Evolutionary conservation across 2,797 vertebrate species (phyloP).

Genomic region (Pyrrhura leucotis): DNA sequence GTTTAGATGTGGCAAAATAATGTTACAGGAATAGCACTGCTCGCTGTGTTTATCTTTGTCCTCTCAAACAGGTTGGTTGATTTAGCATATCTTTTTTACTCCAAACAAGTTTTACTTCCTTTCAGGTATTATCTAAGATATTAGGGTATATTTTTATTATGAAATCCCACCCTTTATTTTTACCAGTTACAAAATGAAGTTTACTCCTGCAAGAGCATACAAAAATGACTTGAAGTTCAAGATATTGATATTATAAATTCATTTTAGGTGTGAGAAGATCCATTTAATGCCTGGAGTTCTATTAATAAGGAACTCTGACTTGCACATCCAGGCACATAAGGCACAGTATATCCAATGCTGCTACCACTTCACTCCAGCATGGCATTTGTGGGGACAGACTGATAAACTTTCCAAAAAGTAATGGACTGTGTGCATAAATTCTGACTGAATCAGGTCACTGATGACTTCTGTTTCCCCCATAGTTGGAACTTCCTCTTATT

Average conservation of each 20-base stretch:
- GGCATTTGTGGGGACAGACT: background rate
- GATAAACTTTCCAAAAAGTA: background rate
- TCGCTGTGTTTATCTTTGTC: background rate
- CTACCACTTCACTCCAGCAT: background rate
- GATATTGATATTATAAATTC: background rate
- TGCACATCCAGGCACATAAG: background rate
- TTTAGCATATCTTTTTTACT: background rate
- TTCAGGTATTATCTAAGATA: background rate
- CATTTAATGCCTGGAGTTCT: background rate
- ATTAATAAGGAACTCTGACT: background rate
- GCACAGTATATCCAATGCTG: background rate
- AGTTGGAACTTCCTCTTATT: slow-evolving; percentile 5
- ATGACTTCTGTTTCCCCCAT: background rate
- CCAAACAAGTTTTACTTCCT: background rate
- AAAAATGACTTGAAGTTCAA: background rate
- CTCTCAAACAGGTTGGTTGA: background rate
- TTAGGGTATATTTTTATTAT: background rate
- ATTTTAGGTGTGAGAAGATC: background rate
- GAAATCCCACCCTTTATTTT: background rate
- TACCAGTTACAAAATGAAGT: background rate
- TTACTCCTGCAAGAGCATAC: background rate
- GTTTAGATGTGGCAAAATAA: background rate
- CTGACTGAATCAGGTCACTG: background rate
- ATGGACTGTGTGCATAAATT: background rate
- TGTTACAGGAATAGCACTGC: background rate